Percentiles rank a stretch among this genome's conserved stretches.
phyloP scores from a whole-genome alignment of 2,113 vertebrate species.

The Rhynchomys soricoides region DNA sequence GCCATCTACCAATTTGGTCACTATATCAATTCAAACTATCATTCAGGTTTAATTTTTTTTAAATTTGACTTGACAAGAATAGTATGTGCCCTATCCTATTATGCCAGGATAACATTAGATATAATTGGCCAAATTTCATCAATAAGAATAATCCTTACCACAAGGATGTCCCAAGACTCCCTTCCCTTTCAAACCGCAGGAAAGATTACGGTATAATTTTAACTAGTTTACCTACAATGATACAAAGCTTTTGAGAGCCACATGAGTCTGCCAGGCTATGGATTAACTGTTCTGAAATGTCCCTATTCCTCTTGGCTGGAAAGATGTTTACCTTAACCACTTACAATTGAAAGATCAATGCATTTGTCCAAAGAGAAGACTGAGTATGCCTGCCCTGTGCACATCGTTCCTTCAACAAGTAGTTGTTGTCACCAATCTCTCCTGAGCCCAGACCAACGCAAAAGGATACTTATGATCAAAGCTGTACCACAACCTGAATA shows the following conservation, averaged over 20 bases:
- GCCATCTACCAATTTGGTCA: not conserved
- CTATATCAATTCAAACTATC: constrained; percentile 24
- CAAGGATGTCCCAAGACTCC: not conserved
- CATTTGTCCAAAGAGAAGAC: not conserved
- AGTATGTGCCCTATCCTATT: not conserved
- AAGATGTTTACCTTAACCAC: not conserved
- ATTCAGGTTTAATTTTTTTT: constrained; percentile 49
- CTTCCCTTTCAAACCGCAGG: not conserved
- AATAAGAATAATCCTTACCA: not conserved
- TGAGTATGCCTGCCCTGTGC: not conserved
- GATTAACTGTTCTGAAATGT: not conserved
- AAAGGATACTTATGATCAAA: constrained; percentile 99
- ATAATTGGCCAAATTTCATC: not conserved
- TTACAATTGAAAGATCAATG: not conserved
- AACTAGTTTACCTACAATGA: constrained; percentile 37
- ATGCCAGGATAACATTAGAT: not conserved
- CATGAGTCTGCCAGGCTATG: not conserved
- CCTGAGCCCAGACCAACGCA: not conserved
- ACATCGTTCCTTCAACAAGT: constrained; percentile 11
- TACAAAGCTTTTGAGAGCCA: constrained; percentile 23
- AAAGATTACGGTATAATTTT: not conserved
- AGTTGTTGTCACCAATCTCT: not conserved
- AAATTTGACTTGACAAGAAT: constrained; percentile 20
- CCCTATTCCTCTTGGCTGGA: constrained; percentile 17
- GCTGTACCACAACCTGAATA: constrained; percentile 98